A percentile compares a stretch with the other conserved stretches of the same genome.
phyloP scores from a whole-genome alignment of 2,888 invertebrate genomes.

The Microctonus hyperodae region DNA sequence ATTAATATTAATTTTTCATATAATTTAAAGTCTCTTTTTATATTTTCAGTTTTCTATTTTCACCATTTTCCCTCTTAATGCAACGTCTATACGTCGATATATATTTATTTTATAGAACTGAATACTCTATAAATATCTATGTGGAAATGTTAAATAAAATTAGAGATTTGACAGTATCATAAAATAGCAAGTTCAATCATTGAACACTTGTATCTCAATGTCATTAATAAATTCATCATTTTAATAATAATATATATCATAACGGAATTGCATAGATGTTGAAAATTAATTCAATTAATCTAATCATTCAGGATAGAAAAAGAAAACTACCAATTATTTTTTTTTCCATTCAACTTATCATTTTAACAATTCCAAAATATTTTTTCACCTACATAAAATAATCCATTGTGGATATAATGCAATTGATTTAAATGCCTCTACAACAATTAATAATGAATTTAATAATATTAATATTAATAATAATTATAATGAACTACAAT shows the following conservation, averaged over 20 bases:
- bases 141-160: neutral
- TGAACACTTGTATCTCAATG: neutral
- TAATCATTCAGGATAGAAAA: neutral
- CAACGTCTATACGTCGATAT: neutral
- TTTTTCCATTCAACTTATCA: neutral
- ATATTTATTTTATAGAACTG: neutral
- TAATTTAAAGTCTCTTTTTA: neutral
- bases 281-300: too few relatives aligned
- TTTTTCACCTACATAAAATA: constrained; percentile 13
- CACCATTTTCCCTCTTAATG: neutral
- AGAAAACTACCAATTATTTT: neutral
- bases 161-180: neutral
- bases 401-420: neutral
- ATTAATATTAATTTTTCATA: neutral
- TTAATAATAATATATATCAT: neutral
- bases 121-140: neutral
- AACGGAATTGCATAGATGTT: neutral
- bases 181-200: neutral
- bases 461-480: constrained; percentile 12
- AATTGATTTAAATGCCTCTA: constrained; percentile 9
- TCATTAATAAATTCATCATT: neutral
- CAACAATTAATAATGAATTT: constrained; percentile 1
- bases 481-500: constrained; percentile 15
- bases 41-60: neutral
- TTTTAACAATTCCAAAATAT: neutral